phyloP scores from a whole-genome alignment of 2,797 vertebrate species.

The Diceros bicornis region DNA sequence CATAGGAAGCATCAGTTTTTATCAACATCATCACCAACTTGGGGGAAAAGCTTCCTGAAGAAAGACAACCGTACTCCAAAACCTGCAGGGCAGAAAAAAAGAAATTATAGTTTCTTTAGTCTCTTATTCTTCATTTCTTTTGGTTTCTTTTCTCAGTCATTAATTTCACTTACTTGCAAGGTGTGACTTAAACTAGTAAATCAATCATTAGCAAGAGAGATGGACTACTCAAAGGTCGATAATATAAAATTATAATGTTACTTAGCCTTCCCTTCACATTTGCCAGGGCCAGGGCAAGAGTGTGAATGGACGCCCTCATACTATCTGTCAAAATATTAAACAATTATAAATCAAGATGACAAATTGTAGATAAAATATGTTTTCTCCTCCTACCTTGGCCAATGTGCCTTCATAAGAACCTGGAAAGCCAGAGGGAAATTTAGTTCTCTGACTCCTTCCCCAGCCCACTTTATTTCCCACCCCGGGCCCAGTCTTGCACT shows the following conservation, averaged over 20 bases:
- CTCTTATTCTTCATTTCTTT: too few species aligned
- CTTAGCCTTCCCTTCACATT: background rate
- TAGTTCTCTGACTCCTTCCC: background rate
- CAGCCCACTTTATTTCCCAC: background rate
- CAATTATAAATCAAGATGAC: constrained; percentile 17
- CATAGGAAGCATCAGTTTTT: too few species aligned
- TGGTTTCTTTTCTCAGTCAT: too few species aligned
- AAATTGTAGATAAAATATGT: background rate
- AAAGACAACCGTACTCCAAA: too few species aligned
- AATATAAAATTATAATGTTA: too few species aligned
- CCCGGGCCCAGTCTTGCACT: background rate
- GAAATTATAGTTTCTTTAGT: too few species aligned
- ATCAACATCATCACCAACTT: too few species aligned
- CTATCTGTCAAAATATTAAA: background rate
- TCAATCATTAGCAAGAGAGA: background rate
- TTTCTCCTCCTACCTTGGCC: background rate
- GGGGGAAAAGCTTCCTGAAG: too few species aligned
- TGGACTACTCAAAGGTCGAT: background rate
- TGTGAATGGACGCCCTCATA: background rate
- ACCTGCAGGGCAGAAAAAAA: too few species aligned
- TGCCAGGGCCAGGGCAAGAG: background rate
- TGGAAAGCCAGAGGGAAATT: background rate
- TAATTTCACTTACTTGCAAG: too few species aligned
- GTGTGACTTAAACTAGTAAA: constrained; percentile 39
- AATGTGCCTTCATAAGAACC: background rate